Percentiles rank a stretch among this genome's conserved stretches.
phyloP scores from a whole-genome alignment of 2,797 vertebrate genomes.

The Clamator glandarius region DNA sequence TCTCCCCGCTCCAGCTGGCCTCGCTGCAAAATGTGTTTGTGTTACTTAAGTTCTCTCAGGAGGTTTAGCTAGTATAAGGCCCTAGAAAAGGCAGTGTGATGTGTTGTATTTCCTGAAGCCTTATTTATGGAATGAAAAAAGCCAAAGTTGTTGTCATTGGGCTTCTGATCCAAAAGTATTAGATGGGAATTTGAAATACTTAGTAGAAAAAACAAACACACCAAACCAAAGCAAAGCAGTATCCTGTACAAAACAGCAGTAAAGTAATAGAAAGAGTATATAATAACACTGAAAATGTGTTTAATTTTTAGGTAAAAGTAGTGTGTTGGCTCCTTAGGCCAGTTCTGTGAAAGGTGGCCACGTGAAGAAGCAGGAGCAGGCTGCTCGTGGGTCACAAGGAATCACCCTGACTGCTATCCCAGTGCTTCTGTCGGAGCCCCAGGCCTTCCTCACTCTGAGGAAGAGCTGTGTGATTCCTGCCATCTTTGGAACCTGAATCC shows the following conservation, averaged over 20 bases:
- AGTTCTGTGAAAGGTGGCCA: not conserved
- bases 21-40: not conserved
- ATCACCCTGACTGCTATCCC: not conserved
- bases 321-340: not conserved
- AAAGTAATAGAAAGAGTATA: fast-evolving
- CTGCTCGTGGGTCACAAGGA: no score
- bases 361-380: not conserved
- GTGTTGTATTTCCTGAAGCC: not conserved
- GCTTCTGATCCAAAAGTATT: not conserved
- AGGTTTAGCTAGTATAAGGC: not conserved
- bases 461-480: not conserved
- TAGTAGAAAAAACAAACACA: not conserved
- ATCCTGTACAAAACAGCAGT: not conserved
- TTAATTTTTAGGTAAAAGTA: not conserved
- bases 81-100: not conserved
- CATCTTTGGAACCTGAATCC: not conserved
- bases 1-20: not conserved
- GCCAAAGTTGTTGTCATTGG: not conserved
- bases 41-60: not conserved
- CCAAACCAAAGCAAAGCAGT: not conserved
- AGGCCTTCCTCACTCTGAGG: not conserved
- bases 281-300: not conserved
- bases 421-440: no score
- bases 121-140: not conserved
- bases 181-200: not conserved